Base-by-base conservation (phyloP, 2,113 vertebrate genomes). In the Setophaga coronata region DNA sequence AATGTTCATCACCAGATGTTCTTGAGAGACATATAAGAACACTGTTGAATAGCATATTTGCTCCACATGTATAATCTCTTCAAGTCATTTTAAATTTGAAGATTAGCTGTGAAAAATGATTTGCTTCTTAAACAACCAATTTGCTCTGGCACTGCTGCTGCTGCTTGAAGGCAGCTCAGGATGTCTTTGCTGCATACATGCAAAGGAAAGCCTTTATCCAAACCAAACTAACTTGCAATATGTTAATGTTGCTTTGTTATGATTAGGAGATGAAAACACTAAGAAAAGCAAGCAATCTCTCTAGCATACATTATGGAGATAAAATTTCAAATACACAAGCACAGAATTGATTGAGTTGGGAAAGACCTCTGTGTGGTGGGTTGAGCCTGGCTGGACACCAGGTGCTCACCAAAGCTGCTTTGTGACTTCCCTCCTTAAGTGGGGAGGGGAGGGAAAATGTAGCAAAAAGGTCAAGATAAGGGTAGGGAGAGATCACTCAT, bases 71-170 rank as follows among this genome's bases (percentile, higher is more conserved):
- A 29, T 95, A 93, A 94, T 95, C 94, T 88, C 85, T 90, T 94
- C 53, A 90, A 85, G 81, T 85, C 3, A 89, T 81, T 96, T 90
- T 69, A 80, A 95, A 88, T 72, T 88, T 80, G 74, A 93, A 95
- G 93, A 89, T 95, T 94, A 95, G 65, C 89, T 89, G 56, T 93
- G 87, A 94, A 95, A 93, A 89, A 74, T 82, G 1, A 82, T 51
- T 95, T 93, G 51, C 86, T 87, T 8, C 82, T 95, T 95, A 95
- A 92, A 54, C 53, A 87, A 78, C 54, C 71, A 71, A 5, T 92
- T 97, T 88, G 67, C 88, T 94, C 79, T 18, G 16, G 74, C 54
- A 10, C 13, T 69, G 79, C 74, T 80, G 54, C 79, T 93, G n/a
- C 57, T 36, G n/a, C 56, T 24, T 92, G 62, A 93, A 78, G 91